Evolutionary conservation across 2,888 invertebrate species (phyloP), one percentile per base, ranked within the genome.

Genomic region (Ectropis crepuscularia): DNA sequence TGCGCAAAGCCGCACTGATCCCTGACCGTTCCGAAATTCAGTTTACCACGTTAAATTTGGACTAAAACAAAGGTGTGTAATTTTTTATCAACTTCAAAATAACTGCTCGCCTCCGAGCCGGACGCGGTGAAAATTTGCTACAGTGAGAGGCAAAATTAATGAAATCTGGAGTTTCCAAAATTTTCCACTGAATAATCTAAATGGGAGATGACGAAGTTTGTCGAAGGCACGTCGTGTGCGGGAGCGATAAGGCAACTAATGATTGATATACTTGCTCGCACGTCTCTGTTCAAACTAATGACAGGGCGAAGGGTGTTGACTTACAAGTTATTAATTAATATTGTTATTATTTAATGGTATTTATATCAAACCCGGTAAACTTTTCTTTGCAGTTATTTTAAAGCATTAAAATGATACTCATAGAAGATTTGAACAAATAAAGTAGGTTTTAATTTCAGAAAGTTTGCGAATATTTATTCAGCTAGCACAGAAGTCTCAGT

Each of bases 261-360:
- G 92, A 92, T 92, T 92, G 90, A 92, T 91, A 88, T 88, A 85
- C 89, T 86, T 87, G 85, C 89, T 87, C 86, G 80, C 82, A 86
- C 83, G 85, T 85, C 90, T 87, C 85, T 81, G 83, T 84, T 86
- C 82, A 81, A 88, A 89, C 89, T 90, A 89, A 90, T 90, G 92
- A 90, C 89, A 88, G 89, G 89, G 87, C 82, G 85, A 87, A 87
- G 83, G 83, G 80, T 89, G 90, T 90, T 92, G 89, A 91, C 90
- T 92, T 90, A 86, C 83, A 84, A 89, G 89, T 90, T 89, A 90
- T 88, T 92, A 92, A 92, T 92, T 92, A 91, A 90, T 90, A 87
- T 83, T 83, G 85, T 86, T 89, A 87, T 89, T 90, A 89, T 90
- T 90, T 68, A 58, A 61, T 61, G 61, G 53, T 37, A 57, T 65